A percentile compares a stretch with the other conserved stretches of the same genome.
Evolutionary conservation across 2,797 vertebrate species (phyloP).

Genomic region (Spondyliosoma cantharus): DNA sequence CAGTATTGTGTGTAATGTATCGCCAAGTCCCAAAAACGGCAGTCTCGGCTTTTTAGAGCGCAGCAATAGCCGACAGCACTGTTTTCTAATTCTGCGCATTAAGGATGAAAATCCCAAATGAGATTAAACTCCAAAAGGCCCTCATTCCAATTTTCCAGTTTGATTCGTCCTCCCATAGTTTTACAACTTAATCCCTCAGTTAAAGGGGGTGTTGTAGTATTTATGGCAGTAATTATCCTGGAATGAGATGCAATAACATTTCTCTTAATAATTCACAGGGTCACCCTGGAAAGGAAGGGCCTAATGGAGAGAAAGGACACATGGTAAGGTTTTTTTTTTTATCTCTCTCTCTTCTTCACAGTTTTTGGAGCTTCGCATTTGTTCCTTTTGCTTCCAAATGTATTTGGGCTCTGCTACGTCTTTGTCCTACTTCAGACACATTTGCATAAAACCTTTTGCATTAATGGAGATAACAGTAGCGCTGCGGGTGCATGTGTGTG

Average conservation of each 20-base stretch:
- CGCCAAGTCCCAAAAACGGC: constrained; percentile 31
- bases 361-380: constrained; percentile 5
- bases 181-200: constrained; percentile 60
- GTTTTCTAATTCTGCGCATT: constrained; percentile 50
- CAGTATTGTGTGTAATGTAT: constrained; percentile 7
- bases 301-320: constrained; percentile 93
- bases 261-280: constrained; percentile 86
- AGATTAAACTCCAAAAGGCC: constrained; percentile 57
- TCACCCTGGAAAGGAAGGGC: constrained; percentile 98
- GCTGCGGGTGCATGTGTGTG: neutral
- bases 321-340: constrained; percentile 82
- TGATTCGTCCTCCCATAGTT: constrained; percentile 55
- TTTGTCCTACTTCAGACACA: constrained; percentile 39
- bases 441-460: constrained; percentile 59
- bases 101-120: constrained; percentile 63
- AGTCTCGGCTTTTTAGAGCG: constrained; percentile 50
- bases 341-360: neutral
- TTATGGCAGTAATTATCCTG: constrained; percentile 71
- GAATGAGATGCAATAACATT: constrained; percentile 71
- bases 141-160: constrained; percentile 56
- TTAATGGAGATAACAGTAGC: constrained; percentile 37
- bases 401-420: constrained; percentile 1
- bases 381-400: neutral
- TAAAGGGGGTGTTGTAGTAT: constrained; percentile 59
- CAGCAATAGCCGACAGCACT: constrained; percentile 51